Base-by-base conservation (phyloP, 2,888 invertebrate genomes). In the Bombyx huttoni region DNA sequence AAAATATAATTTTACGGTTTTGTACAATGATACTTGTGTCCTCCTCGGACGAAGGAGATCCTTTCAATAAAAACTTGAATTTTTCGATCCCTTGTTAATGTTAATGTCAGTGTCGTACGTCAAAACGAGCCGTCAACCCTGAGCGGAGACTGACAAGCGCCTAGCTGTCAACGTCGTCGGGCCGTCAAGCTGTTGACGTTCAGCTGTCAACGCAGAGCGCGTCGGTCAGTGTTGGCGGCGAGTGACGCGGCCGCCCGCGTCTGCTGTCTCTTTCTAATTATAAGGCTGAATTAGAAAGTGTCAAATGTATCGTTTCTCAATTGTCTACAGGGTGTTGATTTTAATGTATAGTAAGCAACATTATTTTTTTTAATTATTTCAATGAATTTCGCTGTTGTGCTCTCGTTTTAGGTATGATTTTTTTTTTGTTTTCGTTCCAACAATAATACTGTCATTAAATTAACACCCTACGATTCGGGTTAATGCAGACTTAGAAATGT, bases 281-380 rank as follows among this genome's bases (percentile, higher is more conserved):
- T 75, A 86, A 87, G 88, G 88, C 88, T 87, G 87, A 78, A 78
- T 87, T 86, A 84, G 87, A 84, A 85, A 87, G 81, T 81, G 81
- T 79, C 81, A 77, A 77, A 57, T 57, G 58, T 58, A 54, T 53
- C 56, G 54, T 54, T 24, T 24, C 24, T 24, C 56, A 57, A 54
- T n/a, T 53, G 48, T 55, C 50, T 53, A 56, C 53, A 54, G 55
- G 46, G 50, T 49, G 53, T 58, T 52, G 40, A 40, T 40, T 40
- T 40, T 10, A 40, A 40, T 10, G 51, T 49, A 56, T 48, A 24
- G 40, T 40, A 12, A 6, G 48, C 7, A 10, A 33, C 24, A 24
- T 3, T 24, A 24, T 48, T 24, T 48, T 48, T 8, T 48, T 33
- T 48, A 24, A n/a, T 13, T 9, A 10, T 14, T 10, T 48, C 24